Evolutionary conservation across 2,797 vertebrate species (phyloP), one percentile per base, ranked within the genome.

Genomic region (Cryptoblepharus egeriae): DNA sequence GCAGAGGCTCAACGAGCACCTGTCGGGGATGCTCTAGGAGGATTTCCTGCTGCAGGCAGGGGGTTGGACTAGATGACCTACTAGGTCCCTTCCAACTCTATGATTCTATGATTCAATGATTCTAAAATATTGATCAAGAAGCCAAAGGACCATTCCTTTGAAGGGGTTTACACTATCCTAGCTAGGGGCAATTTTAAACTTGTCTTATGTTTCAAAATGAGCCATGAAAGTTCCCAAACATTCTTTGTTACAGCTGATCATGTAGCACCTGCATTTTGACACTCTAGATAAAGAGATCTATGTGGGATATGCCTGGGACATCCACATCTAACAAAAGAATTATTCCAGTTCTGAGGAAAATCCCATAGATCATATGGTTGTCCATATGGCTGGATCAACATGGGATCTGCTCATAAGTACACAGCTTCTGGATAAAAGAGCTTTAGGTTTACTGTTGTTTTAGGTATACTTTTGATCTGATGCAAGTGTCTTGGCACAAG

Each of bases 261-360:
- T 49, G 55, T 0, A 30, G 30, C 6, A 75, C 81, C 39, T 30
- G 0, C 30, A 45, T 0, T 10, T 61, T 39, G 39, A 22, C 10
- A 76, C 57, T 70, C 10, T 0, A 0, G 2, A 6, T 30, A 67
- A 11, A 18, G 49, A 83, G 60, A 3, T 0, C 60, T 24, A 20
- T 45, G 30, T 2, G 2, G n/a, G 3, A 42, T 67, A 9, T 35
- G 45, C 37, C 3, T 57, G 63, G 16, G 39, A 52, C n/a, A 49
- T 10, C 10, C 30, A 37, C 42, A 67, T 32, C 7, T 30, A n/a
- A 18, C 39, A 35, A 80, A 1, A 63, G 15, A 10, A 10, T 11
- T 4, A 58, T 58, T 60, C 2, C 3, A 52, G 32, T 65, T 30
- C 13, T n/a, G 30, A 24, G 22, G 37, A 75, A 26, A 52, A 24